Percentiles rank a stretch among this genome's conserved stretches.
Evolutionary conservation across 2,888 invertebrate genomes (phyloP).

Genomic region (Tachystola acroxantha): DNA sequence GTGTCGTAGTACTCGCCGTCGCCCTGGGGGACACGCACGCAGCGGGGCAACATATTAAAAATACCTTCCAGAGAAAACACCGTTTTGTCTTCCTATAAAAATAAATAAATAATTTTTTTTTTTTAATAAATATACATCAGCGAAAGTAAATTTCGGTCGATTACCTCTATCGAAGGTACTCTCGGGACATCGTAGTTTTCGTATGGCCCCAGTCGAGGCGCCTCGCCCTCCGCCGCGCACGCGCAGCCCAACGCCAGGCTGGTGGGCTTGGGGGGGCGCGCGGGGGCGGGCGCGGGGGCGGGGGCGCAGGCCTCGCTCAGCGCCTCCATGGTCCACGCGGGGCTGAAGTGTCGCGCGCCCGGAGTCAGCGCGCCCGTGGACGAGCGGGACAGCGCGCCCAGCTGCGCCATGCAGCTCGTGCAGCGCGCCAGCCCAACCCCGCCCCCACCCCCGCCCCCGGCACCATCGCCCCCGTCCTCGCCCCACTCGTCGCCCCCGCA

Average conservation of each 20-base stretch:
- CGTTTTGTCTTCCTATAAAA: background rate
- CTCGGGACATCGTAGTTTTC: conserved; percentile 90
- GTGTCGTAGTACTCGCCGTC: conserved; percentile 85
- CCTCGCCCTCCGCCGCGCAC: conserved; percentile 26
- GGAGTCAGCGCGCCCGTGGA: conserved; percentile 77
- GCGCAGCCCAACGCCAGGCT: background rate
- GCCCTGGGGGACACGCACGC: conserved; percentile 27
- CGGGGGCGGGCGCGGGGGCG: conserved; percentile 3
- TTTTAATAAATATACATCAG: too few relatives aligned
- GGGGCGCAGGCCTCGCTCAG: conserved; percentile 2
- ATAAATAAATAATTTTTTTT: too few relatives aligned
- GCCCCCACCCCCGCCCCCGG: conserved; percentile 26
- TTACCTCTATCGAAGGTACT: conserved; percentile 74
- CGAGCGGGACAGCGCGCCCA: conserved; percentile 85
- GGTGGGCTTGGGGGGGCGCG: background rate
- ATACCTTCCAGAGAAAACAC: too few relatives aligned
- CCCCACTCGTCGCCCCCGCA: conserved; percentile 16
- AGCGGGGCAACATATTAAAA: background rate
- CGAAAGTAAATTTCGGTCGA: too few relatives aligned
- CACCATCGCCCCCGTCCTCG: conserved; percentile 15
- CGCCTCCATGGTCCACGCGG: conserved; percentile 73
- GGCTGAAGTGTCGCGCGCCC: conserved; percentile 69
- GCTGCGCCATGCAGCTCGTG: conserved; percentile 88
- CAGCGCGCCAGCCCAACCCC: conserved; percentile 78
- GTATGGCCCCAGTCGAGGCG: conserved; percentile 75